phyloP scores from a whole-genome alignment of 2,888 invertebrate genomes.

The Machimus rusticus region DNA sequence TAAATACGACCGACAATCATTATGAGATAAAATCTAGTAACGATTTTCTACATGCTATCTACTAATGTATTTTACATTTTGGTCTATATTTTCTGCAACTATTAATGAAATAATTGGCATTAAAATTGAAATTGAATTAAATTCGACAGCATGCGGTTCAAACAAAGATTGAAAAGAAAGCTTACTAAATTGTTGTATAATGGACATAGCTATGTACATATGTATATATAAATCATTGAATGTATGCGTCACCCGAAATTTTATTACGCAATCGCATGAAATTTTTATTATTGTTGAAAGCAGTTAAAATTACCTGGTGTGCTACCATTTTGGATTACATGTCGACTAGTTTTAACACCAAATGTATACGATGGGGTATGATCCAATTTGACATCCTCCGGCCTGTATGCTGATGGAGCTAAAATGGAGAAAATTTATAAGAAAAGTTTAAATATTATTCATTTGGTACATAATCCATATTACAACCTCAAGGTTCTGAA shows the following conservation, averaged over 20 bases:
- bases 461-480: too few relatives aligned
- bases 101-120: too few relatives aligned
- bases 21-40: neutral
- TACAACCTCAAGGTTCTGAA: too few relatives aligned
- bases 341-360: conserved; percentile 61
- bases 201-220: too few relatives aligned
- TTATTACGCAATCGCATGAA: neutral
- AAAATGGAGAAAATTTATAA: neutral
- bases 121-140: neutral
- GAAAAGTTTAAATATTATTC: neutral
- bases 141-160: neutral
- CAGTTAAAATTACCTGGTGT: conserved; percentile 3
- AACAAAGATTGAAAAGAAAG: too few relatives aligned
- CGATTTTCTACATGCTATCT: neutral
- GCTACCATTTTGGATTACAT: neutral
- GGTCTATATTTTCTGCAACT: too few relatives aligned
- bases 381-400: conserved; percentile 66
- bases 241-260: too few relatives aligned
- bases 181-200: too few relatives aligned
- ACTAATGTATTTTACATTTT: neutral
- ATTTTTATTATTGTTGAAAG: neutral
- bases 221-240: too few relatives aligned
- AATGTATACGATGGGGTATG: conserved; percentile 66
- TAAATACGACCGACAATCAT: neutral
- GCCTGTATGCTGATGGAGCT: conserved; percentile 68